phyloP scores from a whole-genome alignment of 2,797 vertebrate species.

The Myotis daubentonii region DNA sequence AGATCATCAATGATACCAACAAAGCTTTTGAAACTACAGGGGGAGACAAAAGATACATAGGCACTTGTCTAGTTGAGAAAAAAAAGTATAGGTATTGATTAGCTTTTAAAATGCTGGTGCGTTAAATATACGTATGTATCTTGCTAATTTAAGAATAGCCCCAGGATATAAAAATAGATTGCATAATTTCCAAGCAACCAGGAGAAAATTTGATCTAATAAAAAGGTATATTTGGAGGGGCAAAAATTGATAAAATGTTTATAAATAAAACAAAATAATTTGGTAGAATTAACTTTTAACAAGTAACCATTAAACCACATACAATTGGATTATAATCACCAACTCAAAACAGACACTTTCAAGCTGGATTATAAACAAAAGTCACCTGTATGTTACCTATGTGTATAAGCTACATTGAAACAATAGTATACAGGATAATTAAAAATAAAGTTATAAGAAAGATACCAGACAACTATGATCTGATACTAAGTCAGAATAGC shows the following conservation, averaged over 20 bases:
- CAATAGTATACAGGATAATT: background rate
- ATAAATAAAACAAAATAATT: background rate
- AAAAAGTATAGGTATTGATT: background rate
- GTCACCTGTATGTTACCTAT: background rate
- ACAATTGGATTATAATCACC: background rate
- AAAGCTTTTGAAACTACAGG: background rate
- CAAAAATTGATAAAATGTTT: background rate
- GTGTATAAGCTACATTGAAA: background rate
- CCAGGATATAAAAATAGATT: constrained; percentile 24
- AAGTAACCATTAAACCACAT: background rate
- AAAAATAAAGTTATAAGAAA: background rate
- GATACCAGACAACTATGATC: background rate
- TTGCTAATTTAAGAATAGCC: constrained; percentile 14
- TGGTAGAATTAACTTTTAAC: background rate
- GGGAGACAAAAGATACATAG: background rate
- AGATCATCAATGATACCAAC: background rate
- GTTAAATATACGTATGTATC: background rate
- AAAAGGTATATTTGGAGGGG: background rate
- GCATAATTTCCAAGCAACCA: background rate
- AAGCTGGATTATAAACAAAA: background rate
- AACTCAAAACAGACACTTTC: background rate
- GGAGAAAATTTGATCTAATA: background rate
- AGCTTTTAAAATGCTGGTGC: background rate
- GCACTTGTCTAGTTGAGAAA: background rate
- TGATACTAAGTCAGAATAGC: background rate